phyloP scores from a whole-genome alignment of 2,888 invertebrate species.

The Patella caerulea region DNA sequence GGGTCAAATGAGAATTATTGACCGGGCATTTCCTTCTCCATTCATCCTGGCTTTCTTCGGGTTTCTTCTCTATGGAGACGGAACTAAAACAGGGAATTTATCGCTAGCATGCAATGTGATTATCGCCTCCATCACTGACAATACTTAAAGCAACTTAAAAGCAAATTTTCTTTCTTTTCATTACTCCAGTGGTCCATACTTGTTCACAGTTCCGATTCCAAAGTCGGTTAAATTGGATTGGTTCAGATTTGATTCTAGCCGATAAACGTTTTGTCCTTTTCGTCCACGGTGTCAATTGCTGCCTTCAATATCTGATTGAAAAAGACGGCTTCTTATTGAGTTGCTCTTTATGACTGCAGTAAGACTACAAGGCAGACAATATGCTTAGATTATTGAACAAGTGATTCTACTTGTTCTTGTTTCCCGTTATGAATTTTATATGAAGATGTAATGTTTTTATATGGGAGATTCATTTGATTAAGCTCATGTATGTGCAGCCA shows the following conservation, averaged over 20 bases:
- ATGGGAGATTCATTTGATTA: too few relatives aligned
- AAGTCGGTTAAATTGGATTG: slow-evolving; percentile 10
- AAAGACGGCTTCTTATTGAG: neutral
- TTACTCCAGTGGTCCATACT: neutral
- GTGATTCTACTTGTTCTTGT: too few relatives aligned
- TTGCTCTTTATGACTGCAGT: neutral
- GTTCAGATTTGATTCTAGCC: neutral
- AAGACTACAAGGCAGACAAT: too few relatives aligned
- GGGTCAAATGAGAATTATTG: slow-evolving; percentile 8
- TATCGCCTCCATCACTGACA: neutral
- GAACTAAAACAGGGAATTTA: neutral
- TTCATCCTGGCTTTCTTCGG: neutral
- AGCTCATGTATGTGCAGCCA: too few relatives aligned
- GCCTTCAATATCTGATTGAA: slow-evolving; percentile 8
- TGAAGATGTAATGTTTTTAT: too few relatives aligned
- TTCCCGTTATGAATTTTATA: too few relatives aligned
- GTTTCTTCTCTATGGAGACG: neutral
- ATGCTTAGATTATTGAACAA: too few relatives aligned
- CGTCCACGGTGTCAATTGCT: neutral
- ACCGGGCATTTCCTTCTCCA: neutral
- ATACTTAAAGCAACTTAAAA: slow-evolving; percentile 7
- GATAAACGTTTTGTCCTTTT: slow-evolving; percentile 12
- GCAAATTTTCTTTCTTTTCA: slow-evolving; percentile 13
- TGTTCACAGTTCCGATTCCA: slow-evolving; percentile 7
- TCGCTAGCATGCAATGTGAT: slow-evolving; percentile 7